Evolutionary conservation across 1,140 invertebrate species (phyloP).

Genomic region (Drosophila lini): DNA sequence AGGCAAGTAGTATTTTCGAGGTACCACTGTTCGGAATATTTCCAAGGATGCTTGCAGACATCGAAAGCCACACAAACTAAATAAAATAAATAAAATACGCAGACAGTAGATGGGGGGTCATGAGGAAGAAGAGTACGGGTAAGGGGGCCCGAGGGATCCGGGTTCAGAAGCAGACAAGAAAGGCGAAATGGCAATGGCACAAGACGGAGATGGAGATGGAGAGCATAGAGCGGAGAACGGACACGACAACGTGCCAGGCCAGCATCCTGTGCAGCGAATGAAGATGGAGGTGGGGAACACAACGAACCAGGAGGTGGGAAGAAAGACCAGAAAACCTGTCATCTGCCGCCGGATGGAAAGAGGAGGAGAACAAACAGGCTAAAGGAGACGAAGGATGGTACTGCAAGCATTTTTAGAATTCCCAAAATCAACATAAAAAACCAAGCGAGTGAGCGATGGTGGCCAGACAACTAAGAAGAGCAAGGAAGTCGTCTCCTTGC

Average conservation of each 20-base stretch:
- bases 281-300: conserved; percentile 24
- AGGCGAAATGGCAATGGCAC: conserved; percentile 41
- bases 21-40: conserved; percentile 21
- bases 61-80: conserved; percentile 33
- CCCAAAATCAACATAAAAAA: conserved; percentile 70
- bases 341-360: conserved; percentile 47
- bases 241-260: conserved; percentile 51
- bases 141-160: conserved; percentile 17
- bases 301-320: conserved; percentile 19
- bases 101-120: conserved; percentile 11
- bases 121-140: background rate
- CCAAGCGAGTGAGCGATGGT: conserved; percentile 37
- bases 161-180: conserved; percentile 36
- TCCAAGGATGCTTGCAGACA: conserved; percentile 42
- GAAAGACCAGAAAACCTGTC: conserved; percentile 59
- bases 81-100: conserved; percentile 43
- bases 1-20: background rate
- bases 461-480: conserved; percentile 38
- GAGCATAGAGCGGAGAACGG: conserved; percentile 36
- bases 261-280: conserved; percentile 62
- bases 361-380: conserved; percentile 23
- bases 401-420: conserved; percentile 74
- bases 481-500: conserved; percentile 28
- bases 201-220: conserved; percentile 37
- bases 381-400: conserved; percentile 37